Base-by-base conservation (phyloP, 2,888 invertebrate species). In the Hymenopus coronatus region DNA sequence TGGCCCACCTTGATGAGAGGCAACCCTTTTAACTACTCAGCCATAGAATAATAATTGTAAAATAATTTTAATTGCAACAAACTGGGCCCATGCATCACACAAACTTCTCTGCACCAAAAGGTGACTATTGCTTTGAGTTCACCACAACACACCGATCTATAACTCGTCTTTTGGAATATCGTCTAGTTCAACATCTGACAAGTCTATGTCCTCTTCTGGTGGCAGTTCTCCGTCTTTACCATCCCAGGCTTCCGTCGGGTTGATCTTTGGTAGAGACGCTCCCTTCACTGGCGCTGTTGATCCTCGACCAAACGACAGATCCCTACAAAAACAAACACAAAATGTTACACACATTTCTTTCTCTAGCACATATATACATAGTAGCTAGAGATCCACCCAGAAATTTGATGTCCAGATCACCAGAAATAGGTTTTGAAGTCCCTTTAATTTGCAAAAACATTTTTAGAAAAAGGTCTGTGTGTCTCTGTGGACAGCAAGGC, bases 181-280 rank as follows among this genome's bases (percentile, higher is more conserved):
- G 27, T 97, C 97, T 84, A 98, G 94, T 91, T 97, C 97, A 30
- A 98, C 94, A 93, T 99, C 98, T 54, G 98, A 98, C 88, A 98
- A 95, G 94, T 98, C 98, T 90, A 98, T 97, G 91, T 98, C 98
- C 92, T 99, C 98, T 93, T 97, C 97, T 81, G 94, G 95, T 2
- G 98, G 97, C 91, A 97, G 94, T 92, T 97, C 96, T 0, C 97
- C 98, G 92, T 99, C 99, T 92, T 98, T 97, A 28, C 99, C 99
- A 93, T 99, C 99, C 99, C 99, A 99, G 0, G 97, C 94, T 33
- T 96, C 96, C 0, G 95, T 94, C 84, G 94, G 93, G 14, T 93
- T 92, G 83, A 98, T 95, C 91, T 94, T 94, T 14, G 98, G 98
- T 92, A 98, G 95, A 91, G 96, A 95, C 0, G 97, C 97, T 28